phyloP scores from a whole-genome alignment of 37 sponge, comb jelly and placozoan genomes.

The Agelas oroides region DNA sequence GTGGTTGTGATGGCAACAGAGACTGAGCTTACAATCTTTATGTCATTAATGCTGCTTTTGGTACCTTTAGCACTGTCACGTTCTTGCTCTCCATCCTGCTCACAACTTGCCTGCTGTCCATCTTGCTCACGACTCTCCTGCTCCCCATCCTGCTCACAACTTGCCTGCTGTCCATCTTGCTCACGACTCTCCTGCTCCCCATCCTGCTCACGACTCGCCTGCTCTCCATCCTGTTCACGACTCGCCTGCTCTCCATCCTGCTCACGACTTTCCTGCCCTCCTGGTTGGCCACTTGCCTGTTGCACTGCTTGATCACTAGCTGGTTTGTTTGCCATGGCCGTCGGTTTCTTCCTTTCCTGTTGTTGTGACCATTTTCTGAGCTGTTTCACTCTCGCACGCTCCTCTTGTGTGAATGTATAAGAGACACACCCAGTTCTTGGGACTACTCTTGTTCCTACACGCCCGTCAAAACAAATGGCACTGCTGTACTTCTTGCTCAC shows the following conservation, averaged over 20 bases:
- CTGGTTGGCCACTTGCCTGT: too few species aligned
- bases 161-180: background rate
- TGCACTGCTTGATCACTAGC: too few species aligned
- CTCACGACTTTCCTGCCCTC: background rate
- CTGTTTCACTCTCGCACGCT: conserved; percentile 32
- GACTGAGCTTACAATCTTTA: too few species aligned
- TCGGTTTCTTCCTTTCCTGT: background rate
- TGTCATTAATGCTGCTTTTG: too few species aligned
- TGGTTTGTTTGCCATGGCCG: too few species aligned
- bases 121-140: background rate
- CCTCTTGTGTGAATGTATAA: conserved; percentile 15
- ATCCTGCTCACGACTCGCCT: background rate
- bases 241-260: background rate
- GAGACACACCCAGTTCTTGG: conserved; percentile 36
- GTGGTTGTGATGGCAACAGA: background rate
- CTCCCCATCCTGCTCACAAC: background rate
- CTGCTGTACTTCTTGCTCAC: conserved; percentile 20
- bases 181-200: background rate
- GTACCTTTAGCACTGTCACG: too few species aligned
- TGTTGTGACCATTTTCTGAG: conserved; percentile 36
- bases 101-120: background rate
- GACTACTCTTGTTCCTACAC: background rate
- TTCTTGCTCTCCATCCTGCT: background rate
- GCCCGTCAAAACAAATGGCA: conserved; percentile 18
- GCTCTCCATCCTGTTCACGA: background rate